These are phyloP conservation scores for Calliphora vomitoria DNA, from an alignment of 2,888 invertebrate species.

Conservation along the genomic window DNA sequence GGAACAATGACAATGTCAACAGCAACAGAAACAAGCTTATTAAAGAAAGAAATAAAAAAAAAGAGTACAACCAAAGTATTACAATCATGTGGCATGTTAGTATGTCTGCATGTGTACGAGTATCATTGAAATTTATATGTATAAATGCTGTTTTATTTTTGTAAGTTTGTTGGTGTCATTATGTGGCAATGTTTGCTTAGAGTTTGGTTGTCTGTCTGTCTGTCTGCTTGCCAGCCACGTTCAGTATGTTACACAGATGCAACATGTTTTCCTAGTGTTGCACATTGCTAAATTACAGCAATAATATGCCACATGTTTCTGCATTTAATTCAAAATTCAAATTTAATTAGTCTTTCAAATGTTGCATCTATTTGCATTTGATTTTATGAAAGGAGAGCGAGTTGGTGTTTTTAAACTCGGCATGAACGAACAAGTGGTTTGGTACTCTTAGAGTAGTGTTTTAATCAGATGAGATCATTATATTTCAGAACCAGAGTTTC, in stretches of 20 bases:
- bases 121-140: conserved; percentile 57
- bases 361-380: conserved; percentile 61
- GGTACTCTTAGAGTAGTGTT: neutral
- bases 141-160: conserved; percentile 17
- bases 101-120: neutral
- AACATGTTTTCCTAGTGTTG: conserved; percentile 62
- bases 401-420: neutral
- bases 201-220: neutral
- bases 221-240: conserved; percentile 26
- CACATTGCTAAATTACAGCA: conserved; percentile 64
- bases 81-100: conserved; percentile 42
- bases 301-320: conserved; percentile 75
- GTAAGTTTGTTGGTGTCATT: conserved; percentile 3
- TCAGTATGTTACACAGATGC: conserved; percentile 63
- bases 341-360: conserved; percentile 81
- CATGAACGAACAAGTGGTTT: neutral
- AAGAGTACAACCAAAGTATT: conserved; percentile 24
- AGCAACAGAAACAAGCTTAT: conserved; percentile 64
- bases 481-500: too few relatives aligned
- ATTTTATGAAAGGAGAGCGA: conserved; percentile 33
- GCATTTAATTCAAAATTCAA: conserved; percentile 80
- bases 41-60: conserved; percentile 28
- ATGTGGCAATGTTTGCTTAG: conserved; percentile 35
- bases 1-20: conserved; percentile 69
- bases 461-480: too few relatives aligned